phyloP scores from a whole-genome alignment of 2,888 invertebrate genomes.

The Lampropteryx suffumata region DNA sequence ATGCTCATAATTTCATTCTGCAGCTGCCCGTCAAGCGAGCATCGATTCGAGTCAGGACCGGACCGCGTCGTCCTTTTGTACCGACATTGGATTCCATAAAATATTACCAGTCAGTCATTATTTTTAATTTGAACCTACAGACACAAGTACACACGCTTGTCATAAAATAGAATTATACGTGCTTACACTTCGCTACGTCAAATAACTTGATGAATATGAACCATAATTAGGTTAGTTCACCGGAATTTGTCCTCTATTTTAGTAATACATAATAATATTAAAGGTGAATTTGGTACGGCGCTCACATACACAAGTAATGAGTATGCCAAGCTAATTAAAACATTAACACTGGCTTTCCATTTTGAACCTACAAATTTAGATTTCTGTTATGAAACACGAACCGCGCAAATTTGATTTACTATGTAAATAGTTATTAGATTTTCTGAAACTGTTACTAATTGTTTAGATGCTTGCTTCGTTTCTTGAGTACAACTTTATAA shows the following conservation, averaged over 20 bases:
- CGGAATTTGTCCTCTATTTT: conserved; percentile 27
- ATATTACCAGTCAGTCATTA: conserved; percentile 65
- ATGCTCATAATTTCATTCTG: conserved; percentile 79
- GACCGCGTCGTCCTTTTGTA: conserved; percentile 66
- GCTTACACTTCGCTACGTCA: conserved; percentile 15
- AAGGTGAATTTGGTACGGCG: conserved; percentile 14
- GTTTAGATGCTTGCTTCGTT: neutral
- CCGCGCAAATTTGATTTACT: conserved; percentile 13
- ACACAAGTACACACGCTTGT: conserved; percentile 48
- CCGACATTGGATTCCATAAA: conserved; percentile 63
- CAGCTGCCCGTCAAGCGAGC: conserved; percentile 78
- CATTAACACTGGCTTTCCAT: conserved; percentile 20
- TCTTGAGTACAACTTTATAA: neutral
- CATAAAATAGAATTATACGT: conserved; percentile 47
- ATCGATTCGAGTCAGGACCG: conserved; percentile 62
- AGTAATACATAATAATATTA: conserved; percentile 21
- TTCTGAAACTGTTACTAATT: neutral
- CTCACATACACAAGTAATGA: conserved; percentile 19
- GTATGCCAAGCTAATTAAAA: conserved; percentile 25
- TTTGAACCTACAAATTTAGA: conserved; percentile 21
- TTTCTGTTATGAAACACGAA: conserved; percentile 12
- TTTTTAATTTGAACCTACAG: conserved; percentile 57
- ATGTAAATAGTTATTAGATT: conserved; percentile 7
- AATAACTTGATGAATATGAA: conserved; percentile 28
- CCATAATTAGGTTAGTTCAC: conserved; percentile 29